Evolutionary conservation across 2,888 invertebrate genomes (phyloP).

Genomic region (Nomada ferruginata): DNA sequence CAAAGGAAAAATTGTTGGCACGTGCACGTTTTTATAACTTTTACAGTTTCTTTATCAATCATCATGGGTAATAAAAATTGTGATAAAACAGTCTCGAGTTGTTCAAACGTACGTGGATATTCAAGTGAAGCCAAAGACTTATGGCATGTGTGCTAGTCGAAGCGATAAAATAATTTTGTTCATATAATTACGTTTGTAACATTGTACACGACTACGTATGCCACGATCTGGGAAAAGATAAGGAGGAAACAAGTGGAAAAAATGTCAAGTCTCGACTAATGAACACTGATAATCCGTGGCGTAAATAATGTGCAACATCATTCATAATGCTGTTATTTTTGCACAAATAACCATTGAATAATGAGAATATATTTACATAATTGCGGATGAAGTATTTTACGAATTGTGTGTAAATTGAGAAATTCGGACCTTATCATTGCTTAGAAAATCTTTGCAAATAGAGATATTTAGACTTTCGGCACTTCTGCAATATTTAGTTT

Average conservation of each 20-base stretch:
- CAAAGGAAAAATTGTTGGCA: slow-evolving; percentile 16
- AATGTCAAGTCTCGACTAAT: background rate
- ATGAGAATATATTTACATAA: background rate
- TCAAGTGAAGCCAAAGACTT: slow-evolving; percentile 9
- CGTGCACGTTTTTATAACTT: slow-evolving; percentile 56
- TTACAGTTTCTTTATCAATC: slow-evolving; percentile 21
- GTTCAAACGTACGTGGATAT: slow-evolving; percentile 4
- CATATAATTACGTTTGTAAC: slow-evolving; percentile 4
- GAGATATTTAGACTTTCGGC: too few species aligned
- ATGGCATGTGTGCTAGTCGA: background rate
- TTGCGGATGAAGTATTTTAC: background rate
- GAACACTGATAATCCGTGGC: background rate
- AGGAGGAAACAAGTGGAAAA: background rate
- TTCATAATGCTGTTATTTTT: background rate
- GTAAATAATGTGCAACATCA: too few species aligned
- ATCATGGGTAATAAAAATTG: background rate
- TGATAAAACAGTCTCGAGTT: slow-evolving; percentile 24
- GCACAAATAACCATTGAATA: background rate
- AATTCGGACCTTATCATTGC: background rate
- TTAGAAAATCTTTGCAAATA: too few species aligned
- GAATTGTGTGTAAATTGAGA: background rate
- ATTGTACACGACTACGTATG: slow-evolving; percentile 21
- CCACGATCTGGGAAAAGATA: slow-evolving; percentile 9
- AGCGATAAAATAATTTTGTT: slow-evolving; percentile 42
- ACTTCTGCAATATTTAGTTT: too few species aligned